phyloP scores from a whole-genome alignment of 2,797 vertebrate genomes.

The Allobates femoralis region DNA sequence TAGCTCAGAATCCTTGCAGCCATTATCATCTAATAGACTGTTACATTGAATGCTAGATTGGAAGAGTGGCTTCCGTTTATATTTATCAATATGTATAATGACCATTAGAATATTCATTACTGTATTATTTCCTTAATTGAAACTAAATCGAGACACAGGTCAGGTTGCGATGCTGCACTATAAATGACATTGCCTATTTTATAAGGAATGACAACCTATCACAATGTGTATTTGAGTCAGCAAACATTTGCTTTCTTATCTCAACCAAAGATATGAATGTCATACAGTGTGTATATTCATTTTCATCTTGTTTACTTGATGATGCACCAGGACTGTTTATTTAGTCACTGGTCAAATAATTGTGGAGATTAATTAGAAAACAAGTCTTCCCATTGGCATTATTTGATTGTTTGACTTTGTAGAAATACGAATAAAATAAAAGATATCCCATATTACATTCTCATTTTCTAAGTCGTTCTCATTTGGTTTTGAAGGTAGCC shows the following conservation, averaged over 20 bases:
- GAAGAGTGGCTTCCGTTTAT: background rate
- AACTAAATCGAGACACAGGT: background rate
- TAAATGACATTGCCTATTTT: constrained; percentile 13
- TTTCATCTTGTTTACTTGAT: constrained; percentile 52
- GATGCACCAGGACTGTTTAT: constrained; percentile 36
- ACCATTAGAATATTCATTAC: background rate
- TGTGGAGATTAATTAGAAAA: constrained; percentile 48
- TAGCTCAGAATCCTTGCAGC: background rate
- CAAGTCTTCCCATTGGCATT: background rate
- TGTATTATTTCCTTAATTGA: background rate
- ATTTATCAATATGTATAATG: background rate
- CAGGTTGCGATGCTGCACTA: background rate
- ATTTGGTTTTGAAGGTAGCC: background rate
- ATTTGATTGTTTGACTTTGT: constrained; percentile 14
- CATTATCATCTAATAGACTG: background rate
- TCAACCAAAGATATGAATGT: constrained; percentile 47
- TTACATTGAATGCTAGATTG: background rate
- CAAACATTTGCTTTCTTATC: constrained; percentile 51
- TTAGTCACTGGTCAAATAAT: constrained; percentile 34
- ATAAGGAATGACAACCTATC: constrained; percentile 4
- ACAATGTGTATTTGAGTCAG: constrained; percentile 25
- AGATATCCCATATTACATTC: constrained; percentile 20
- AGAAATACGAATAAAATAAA: constrained; percentile 29
- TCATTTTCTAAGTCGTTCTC: background rate
- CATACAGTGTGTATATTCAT: constrained; percentile 41